Evolutionary conservation across 2,888 invertebrate genomes (phyloP).

Genomic region (Synanthedon formicaeformis): DNA sequence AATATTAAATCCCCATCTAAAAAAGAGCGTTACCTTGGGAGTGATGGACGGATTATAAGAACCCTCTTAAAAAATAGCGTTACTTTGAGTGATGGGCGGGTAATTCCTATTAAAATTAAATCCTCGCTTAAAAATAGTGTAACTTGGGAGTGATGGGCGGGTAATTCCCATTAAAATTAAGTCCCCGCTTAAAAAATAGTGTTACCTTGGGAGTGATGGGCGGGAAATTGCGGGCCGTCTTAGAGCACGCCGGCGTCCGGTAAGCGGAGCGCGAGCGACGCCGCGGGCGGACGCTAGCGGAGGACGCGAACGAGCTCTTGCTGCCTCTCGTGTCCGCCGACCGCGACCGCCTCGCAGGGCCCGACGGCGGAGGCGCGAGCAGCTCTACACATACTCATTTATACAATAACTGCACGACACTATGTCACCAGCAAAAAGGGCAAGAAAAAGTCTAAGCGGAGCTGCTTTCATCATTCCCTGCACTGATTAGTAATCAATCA

Average conservation of each 20-base stretch:
- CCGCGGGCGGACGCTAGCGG: slow-evolving; percentile 11
- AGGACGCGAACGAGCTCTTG: slow-evolving; percentile 8
- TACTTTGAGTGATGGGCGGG: no score
- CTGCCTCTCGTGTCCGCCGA: slow-evolving; percentile 30
- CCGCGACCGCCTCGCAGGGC: slow-evolving; percentile 28
- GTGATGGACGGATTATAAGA: no score
- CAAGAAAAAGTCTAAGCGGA: no score
- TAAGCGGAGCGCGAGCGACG: slow-evolving; percentile 49
- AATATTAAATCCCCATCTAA: no score
- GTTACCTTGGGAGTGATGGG: slow-evolving; percentile 59
- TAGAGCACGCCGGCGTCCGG: slow-evolving; percentile 52
- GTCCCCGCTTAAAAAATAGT: no score
- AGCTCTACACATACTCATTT: not conserved
- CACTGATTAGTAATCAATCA: no score
- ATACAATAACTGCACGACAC: no score
- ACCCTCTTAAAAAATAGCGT: no score
- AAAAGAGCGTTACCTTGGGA: no score
- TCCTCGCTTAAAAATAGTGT: not conserved
- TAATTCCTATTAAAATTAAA: no score
- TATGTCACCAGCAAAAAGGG: no score
- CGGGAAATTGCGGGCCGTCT: slow-evolving; percentile 36
- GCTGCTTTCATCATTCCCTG: no score
- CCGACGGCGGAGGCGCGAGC: slow-evolving; percentile 10
- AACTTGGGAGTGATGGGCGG: slow-evolving; percentile 63
- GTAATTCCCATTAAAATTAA: not conserved